A percentile compares a stretch with the other conserved stretches of the same genome.
Conservation (phyloP, 2,888 invertebrate genomes). For the Xanthorhoe designata region DNA sequence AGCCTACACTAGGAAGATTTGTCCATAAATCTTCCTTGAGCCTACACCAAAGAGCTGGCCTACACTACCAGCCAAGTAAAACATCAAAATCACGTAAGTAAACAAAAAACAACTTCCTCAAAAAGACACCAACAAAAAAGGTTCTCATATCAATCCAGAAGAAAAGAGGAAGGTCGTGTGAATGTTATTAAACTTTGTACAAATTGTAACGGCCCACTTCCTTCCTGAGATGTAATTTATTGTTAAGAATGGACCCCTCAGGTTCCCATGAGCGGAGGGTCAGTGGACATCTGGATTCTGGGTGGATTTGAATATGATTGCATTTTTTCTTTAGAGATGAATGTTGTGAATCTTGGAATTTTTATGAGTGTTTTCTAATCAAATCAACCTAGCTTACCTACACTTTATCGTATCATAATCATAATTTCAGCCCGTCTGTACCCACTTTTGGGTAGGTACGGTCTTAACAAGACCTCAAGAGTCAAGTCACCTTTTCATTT, state of each 20-base stretch:
- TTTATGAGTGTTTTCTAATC: background rate
- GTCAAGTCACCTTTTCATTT: too few relatives aligned
- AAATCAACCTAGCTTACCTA: too few relatives aligned
- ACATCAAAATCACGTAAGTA: constrained; percentile 8
- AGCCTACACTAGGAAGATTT: too few relatives aligned
- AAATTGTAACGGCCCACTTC: constrained; percentile 56
- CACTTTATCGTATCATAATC: too few relatives aligned
- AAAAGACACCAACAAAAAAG: constrained; percentile 37
- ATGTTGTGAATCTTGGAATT: background rate
- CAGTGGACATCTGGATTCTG: constrained; percentile 25
- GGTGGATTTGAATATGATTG: constrained; percentile 4
- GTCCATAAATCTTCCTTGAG: too few relatives aligned
- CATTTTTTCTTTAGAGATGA: background rate
- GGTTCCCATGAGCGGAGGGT: constrained; percentile 12
- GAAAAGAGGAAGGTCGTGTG: constrained; percentile 42
- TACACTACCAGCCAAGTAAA: too few relatives aligned
- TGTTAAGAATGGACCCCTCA: constrained; percentile 17
- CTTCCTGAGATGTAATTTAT: constrained; percentile 51
- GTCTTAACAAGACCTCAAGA: too few relatives aligned
- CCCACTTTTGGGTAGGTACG: too few relatives aligned
- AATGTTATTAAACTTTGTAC: constrained; percentile 44
- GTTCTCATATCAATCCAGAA: constrained; percentile 34
- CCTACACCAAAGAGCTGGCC: too few relatives aligned
- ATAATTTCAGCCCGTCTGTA: too few relatives aligned
- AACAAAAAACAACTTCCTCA: constrained; percentile 17